Evolutionary conservation across 1,140 invertebrate species (phyloP), one percentile per base, ranked within the genome.

Genomic region (Agrypnia vestita): DNA sequence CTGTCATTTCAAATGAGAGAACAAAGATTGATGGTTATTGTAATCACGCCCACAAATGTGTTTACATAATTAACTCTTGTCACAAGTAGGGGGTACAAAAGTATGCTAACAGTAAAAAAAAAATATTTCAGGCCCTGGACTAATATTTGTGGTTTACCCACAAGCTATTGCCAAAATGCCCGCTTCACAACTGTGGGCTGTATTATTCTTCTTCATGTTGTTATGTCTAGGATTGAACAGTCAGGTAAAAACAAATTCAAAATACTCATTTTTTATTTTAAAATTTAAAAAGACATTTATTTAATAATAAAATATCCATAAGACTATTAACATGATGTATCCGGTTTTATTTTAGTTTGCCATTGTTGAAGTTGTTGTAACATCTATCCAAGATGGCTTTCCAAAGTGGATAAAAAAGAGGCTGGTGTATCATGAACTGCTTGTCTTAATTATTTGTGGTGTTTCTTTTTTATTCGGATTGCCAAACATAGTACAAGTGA

Each of bases 161-260:
- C 95, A 97, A 91, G 96, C 95, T 19, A 92, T 97, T 85, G 93
- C 95, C 53, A 96, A 96, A 89, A 96, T 97, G 94, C 96, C 96
- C 17, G 92, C 94, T 43, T 91, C 95, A 6, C 94, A 95, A 86
- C 86, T 97, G 11, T 97, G 96, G 96, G 93, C 95, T 0, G 93
- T 95, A 0, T 88, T 97, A 80, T 97, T 97, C 88, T 97, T 97
- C 91, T 94, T 96, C 84, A 97, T 97, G 95, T 91, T 97, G 71
- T 91, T 97, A 19, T 96, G 96, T 85, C 91, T 97, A 4, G 96
- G 96, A 49, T 91, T 98, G 43, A 97, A 98, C 86, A 97, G 95
- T 88, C 95, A 97, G 92, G 96, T 97, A 91, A 69, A 3, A 43
- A 64, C 19, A 59, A 7, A 35, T n/a, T 64, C 11, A 11, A 62